Evolutionary conservation across 2,113 vertebrate genomes (phyloP), one percentile per base, ranked within the genome.

Genomic region (Ellobius talpinus): DNA sequence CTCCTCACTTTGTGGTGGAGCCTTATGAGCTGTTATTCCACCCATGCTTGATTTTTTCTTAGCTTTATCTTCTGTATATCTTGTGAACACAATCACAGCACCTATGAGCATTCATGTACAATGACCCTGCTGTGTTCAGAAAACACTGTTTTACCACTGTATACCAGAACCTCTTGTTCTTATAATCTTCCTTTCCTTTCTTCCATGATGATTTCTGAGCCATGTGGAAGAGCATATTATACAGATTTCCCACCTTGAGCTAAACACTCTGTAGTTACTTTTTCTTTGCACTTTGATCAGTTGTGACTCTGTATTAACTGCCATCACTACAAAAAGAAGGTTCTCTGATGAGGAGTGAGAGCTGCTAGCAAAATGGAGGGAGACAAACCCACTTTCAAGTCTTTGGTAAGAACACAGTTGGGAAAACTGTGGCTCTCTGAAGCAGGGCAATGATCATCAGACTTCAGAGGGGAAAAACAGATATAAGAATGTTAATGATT

Each of bases 351-450:
- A n/a, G 23, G 23, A 13, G 61, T 63, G 24, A 63, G 23, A 82
- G 21, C 79, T 74, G 7, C 17, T 91, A 33, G 14, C 31, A 88
- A 66, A 92, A 85, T 58, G 73, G 29, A 92, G 14, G 66, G 55
- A 85, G 7, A 31, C 13, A 91, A 87, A 76, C 4, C 4, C 29
- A 94, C 36, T 87, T 96, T 36, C 73, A 45, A 82, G 45, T 16
- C n/a, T 95, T 96, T 81, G 58, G 16, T 90, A 91, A 94, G 23
- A 74, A 68, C 7, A 0, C 6, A 85, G 0, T 74, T 87, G 52
- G 58, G 50, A 70, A 95, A 96, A 84, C 87, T 72, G 66, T 92
- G 52, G 21, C 26, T 95, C 82, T 96, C 12, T 85, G 5, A 92
- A 88, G 33, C 58, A 89, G 86, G 31, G 16, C 24, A n/a, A 52